Evolutionary conservation across 2,113 vertebrate species (phyloP), one percentile per base, ranked within the genome.

Genomic region (Lethenteron camtschaticum): DNA sequence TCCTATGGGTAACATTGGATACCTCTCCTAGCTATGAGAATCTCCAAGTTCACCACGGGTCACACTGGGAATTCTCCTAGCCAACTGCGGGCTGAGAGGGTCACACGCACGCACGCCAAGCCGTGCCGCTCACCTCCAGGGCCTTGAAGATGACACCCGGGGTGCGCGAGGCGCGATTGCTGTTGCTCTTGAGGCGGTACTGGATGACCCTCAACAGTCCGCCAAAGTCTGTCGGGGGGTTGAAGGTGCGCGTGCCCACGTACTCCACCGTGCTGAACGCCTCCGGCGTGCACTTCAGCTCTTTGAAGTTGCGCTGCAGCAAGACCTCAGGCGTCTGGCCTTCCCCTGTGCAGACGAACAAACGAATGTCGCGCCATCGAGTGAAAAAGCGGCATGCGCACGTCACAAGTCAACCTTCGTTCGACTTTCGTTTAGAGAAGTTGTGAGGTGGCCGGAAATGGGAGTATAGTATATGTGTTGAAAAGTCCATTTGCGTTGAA

Each of bases 181-280:
- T 92, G 75, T 91, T 97, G 79, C 94, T 99, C 73, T 95, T 86
- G 72, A 99, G 81, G 72, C 90, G 94, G 70, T 88, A 85, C 79
- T 96, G 92, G 76, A 99, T 77, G 74, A 78, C 86, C 55, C 80
- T 82, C 68, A 92, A 83, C 57, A 99, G 83, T 4, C 94, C 90
- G 20, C 85, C 87, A 78, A 99, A 99, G 81, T 99, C 92, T 0
- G 92, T 97, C 69, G 92, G 94, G 24, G 90, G 92, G 77, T 95
- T 99, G 79, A 90, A 88, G 56, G 92, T 96, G 69, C 90, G 87
- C 12, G 92, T 99, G 73, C 94, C 94, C 41, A 88, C 85, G 79
- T 97, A 99, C 77, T 91, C 90, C 74, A 99, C 81, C 66, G 94
- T 96, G 76, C 94, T 96, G 78, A 99, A 99, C n/a, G 94, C 92